Evolutionary conservation across 2,113 vertebrate genomes (phyloP), one percentile per base, ranked within the genome.

Genomic region (Scomber japonicus): DNA sequence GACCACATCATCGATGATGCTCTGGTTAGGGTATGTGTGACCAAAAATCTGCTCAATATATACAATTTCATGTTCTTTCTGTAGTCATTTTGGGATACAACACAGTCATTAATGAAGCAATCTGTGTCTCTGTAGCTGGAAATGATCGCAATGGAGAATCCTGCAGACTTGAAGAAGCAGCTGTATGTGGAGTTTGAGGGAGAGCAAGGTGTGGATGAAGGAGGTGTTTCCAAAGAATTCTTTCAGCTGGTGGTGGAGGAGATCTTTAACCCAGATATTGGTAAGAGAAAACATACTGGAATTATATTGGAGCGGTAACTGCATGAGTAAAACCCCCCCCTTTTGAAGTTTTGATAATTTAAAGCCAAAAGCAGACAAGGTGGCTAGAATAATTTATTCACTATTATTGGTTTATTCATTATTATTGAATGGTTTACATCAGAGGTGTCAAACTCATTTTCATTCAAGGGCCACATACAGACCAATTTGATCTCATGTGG

Each of bases 71-170:
- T 0, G 0, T 35, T 8, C 35, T 40, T 7, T 40, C 35, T 40
- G 8, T 2, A 40, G 35, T 40, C 8, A 40, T 40, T 40, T 40
- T 40, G 35, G 35, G 35, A 40, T 9, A 40, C 8, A 9, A 9
- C 35, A 40, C 35, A 40, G 35, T 40, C 9, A 40, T 40, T 40
- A 40, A 40, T 7, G 9, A 40, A 40, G 35, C 35, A 40, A 17
- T 49, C 9, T 17, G 21, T 24, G 53, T 84, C 4, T 48, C 46
- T 69, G 5, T n/a, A 95, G 95, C 82, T 96, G 90, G 98, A 99
- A 90, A 99, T 99, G 98, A 99, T 99, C 70, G 98, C 98, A 24
- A 98, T 99, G 98, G 98, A 99, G 94, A 99, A 99, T 88, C 98
- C 98, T 82, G 97, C 98, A 85, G 98, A 99, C 95, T 94, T 99